Base-by-base conservation (phyloP, 2,888 invertebrate species). In the Syritta pipiens region DNA sequence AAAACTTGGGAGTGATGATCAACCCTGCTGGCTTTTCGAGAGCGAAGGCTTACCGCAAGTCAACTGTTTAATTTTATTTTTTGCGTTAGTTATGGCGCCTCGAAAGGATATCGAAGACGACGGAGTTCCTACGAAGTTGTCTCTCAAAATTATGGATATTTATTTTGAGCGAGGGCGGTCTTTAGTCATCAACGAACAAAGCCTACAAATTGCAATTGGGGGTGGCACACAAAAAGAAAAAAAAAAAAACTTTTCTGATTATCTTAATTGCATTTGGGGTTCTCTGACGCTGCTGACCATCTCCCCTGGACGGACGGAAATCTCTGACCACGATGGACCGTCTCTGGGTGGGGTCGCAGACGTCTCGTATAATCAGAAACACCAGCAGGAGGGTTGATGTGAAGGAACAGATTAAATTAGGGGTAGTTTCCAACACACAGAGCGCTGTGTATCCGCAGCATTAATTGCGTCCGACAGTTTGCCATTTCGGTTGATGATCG, bases 381-480 rank as follows among this genome's bases (percentile, higher is more conserved):
- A 37, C 60, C 30, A 20, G 46, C 37, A 9, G 10, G 63, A 32
- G 51, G 32, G 17, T 32, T 30, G 20, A 35, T 37, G 14, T 20
- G 22, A 30, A 30, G 40, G 28, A 44, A 48, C 59, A 68, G 60
- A 79, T 79, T 62, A 51, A 74, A 72, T 79, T 68, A 67, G 46
- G 79, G 74, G 72, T 79, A 57, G 72, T 46, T 74, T 71, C 22
- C 9, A 26, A 14, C 59, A 4, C 53, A 55, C 40, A 51, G n/a
- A 24, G 17, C 37, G 26, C 28, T 65, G 30, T 24, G 20, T 37
- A 57, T 57, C 49, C 67, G 37, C 55, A 74, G 62, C 62, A 57
- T 74, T 79, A 79, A 79, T 79, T 74, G 57, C 55, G 60, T 68
- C 68, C 28, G 72, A 68, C 79, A 68, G 72, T 68, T 74, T 74